Evolutionary conservation across 1,140 invertebrate genomes (phyloP), one percentile per base, ranked within the genome.

Genomic region (Paraescarpia echinospica): DNA sequence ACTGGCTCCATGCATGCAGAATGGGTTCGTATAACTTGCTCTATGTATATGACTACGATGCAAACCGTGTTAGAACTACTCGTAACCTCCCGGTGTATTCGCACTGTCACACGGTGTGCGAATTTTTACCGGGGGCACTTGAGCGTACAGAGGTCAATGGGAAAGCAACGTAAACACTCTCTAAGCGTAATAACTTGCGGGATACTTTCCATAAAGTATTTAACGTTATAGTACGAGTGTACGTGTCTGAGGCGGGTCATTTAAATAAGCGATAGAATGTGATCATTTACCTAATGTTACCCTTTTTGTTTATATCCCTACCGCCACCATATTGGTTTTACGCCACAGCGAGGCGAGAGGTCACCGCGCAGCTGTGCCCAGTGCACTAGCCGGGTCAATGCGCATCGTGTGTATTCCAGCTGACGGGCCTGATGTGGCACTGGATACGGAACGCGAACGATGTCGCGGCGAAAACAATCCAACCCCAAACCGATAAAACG

Each of bases 381-480:
- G 90, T 90, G 35, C 33, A 90, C 35, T 34, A 41, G 90, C 33
- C 33, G 90, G 35, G 90, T 34, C 33, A 90, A 31, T 41, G 34
- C 34, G 90, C 90, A 77, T 90, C 90, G 34, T 41, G 34, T 34
- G 90, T 41, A 90, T 90, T 90, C 34, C 90, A 34, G 90, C 90
- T 90, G 90, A 90, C 90, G 35, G 59, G 90, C 90, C 90, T 31
- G 90, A 90, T 41, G 90, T 34, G 90, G 90, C 33, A 90, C 33
- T 48, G 91, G 91, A 41, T 90, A 34, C 91, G 91, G 41, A 41
- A 41, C 91, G 34, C 34, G 41, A 48, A 91, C 48, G 41, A 91
- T 91, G 91, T 91, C 91, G 34, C 91, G 91, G 34, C 34, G 91
- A 48, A 91, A 91, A 59, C 91, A 91, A 48, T 91, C 91, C 33